These are phyloP conservation scores for Aurelia coerulea DNA, from an alignment of 30 jellyfish, hydroid and myxozoan species.

Conservation along the genomic window DNA sequence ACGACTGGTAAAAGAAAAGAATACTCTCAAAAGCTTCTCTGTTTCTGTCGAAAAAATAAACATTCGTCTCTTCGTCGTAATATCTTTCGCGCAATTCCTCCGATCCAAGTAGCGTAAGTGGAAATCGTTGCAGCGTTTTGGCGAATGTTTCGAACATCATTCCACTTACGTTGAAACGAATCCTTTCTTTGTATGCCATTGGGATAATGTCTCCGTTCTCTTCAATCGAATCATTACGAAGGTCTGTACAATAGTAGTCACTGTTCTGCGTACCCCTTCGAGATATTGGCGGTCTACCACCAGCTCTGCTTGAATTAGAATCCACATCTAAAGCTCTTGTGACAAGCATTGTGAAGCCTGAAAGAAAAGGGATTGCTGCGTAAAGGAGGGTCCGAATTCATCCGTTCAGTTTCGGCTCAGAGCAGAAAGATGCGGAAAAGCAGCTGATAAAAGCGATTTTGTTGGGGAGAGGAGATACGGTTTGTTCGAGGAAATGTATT, in stretches of 20 bases:
- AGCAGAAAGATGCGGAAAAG: too few relatives aligned
- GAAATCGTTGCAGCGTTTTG: slow-evolving; percentile 72
- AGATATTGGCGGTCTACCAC: slow-evolving; percentile 5
- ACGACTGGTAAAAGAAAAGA: slow-evolving; percentile 72
- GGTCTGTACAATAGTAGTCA: slow-evolving; percentile 24
- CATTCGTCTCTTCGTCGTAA: slow-evolving; percentile 49
- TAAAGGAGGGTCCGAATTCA: too few relatives aligned
- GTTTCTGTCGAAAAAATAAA: slow-evolving; percentile 74
- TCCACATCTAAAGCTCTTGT: slow-evolving; percentile 44
- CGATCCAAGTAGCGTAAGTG: slow-evolving; percentile 69
- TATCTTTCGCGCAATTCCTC: slow-evolving; percentile 19
- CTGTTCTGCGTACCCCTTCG: slow-evolving; percentile 34
- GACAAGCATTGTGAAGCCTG: slow-evolving; percentile 9
- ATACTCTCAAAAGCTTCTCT: slow-evolving; percentile 83
- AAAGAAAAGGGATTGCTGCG: not conserved
- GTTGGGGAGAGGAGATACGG: too few relatives aligned
- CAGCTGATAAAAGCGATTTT: too few relatives aligned
- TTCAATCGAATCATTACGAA: slow-evolving; percentile 1
- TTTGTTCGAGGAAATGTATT: too few relatives aligned
- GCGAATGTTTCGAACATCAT: slow-evolving; percentile 68
- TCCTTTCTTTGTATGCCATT: slow-evolving; percentile 19
- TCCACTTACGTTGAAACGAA: slow-evolving; percentile 80
- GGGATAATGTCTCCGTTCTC: slow-evolving; percentile 17
- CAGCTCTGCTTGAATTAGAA: slow-evolving; percentile 14
- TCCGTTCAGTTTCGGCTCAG: too few relatives aligned